These are phyloP conservation scores for Palythoa heliodiscus DNA, from an alignment of 92 coral and sea anemone genomes.

Conservation along the genomic window DNA sequence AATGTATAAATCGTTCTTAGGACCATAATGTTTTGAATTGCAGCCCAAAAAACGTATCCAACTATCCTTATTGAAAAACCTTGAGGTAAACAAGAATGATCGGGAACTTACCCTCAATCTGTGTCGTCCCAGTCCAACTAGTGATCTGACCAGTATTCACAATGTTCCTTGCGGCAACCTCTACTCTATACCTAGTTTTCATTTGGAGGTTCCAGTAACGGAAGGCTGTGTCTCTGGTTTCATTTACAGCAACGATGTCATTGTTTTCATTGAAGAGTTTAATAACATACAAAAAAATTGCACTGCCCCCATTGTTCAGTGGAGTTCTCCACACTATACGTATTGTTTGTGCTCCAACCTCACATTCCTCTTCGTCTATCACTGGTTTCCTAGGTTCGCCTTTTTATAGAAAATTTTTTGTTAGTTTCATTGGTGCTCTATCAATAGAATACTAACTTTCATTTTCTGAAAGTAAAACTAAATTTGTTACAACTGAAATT, in stretches of 20 bases:
- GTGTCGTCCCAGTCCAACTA: background rate
- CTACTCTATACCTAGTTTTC: slow-evolving; percentile 11
- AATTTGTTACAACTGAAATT: no score
- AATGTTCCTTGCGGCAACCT: slow-evolving; percentile 22
- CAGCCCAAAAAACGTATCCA: no score
- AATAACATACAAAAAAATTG: background rate
- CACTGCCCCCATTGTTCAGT: slow-evolving; percentile 21
- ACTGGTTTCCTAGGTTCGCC: background rate
- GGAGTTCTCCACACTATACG: slow-evolving; percentile 24
- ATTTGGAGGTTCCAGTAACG: slow-evolving; percentile 19
- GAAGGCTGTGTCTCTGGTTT: slow-evolving; percentile 17
- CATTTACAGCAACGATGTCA: background rate
- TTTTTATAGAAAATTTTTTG: background rate
- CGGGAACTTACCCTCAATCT: slow-evolving; percentile 5
- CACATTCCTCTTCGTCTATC: background rate
- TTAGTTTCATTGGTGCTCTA: no score
- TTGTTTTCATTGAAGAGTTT: slow-evolving; percentile 4
- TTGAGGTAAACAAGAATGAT: no score
- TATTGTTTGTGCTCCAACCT: background rate
- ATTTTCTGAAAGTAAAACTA: background rate
- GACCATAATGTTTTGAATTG: no score
- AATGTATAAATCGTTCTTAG: no score
- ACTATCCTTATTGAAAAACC: no score
- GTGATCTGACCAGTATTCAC: background rate
- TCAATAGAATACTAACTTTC: no score